Evolutionary conservation across 2,797 vertebrate genomes (phyloP), one percentile per base, ranked within the genome.

Genomic region (Gymnodraco acuticeps): DNA sequence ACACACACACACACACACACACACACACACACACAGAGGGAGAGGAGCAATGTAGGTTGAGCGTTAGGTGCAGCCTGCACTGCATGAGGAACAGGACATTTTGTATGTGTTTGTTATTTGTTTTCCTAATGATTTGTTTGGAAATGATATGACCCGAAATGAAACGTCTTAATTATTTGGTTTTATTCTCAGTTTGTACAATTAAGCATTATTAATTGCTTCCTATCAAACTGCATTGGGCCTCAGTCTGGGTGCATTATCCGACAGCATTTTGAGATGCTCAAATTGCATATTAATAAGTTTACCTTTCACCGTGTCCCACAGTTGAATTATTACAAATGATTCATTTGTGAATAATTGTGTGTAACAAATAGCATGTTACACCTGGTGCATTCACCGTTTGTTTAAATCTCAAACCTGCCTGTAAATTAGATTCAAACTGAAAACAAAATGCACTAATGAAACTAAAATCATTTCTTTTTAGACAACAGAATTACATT

Each of bases 161-260:
- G 12, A 62, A 70, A 62, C 50, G 17, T 45, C 2, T 13, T 9
- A 78, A 61, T 83, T 65, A 71, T 77, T 84, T 55, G 1, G 17
- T 61, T 77, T 67, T 1, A 62, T 77, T 82, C 15, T 70, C 3
- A 63, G 23, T 27, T 64, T 66, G 3, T 43, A 16, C 0, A n/a
- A 56, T 41, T 42, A 43, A 54, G 4, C 23, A 17, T 73, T 45
- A 54, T 83, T 84, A 58, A 48, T 80, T 75, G 33, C 64, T 16
- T 64, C 15, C 60, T 48, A 63, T 79, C 55, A 73, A 65, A 59
- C 78, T 84, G 78, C 74, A 85, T 69, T 82, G 85, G 93, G 92
- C 93, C 93, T 93, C 78, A 83, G 58, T 78, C 76, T 87, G 82
- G 53, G 23, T 83, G 73, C 64, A 77, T 88, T 79, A 81, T 45